phyloP scores from a whole-genome alignment of 2,888 invertebrate species.

The Tridacna gigas region DNA sequence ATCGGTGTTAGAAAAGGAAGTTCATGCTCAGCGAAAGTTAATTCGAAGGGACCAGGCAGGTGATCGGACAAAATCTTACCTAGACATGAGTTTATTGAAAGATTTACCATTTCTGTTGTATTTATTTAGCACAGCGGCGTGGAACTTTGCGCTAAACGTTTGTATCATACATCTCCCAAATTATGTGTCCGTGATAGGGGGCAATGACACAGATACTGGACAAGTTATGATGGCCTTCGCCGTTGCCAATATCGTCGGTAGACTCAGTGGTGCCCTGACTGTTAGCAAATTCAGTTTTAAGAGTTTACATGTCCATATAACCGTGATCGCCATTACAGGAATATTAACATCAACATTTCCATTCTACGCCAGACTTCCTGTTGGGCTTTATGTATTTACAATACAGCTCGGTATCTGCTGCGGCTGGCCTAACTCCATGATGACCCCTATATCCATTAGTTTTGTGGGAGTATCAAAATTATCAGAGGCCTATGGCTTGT shows the following conservation, averaged over 20 bases:
- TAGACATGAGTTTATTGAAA: conserved; percentile 44
- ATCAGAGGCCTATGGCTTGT: conserved; percentile 61
- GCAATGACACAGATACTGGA: conserved; percentile 36
- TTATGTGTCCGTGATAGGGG: conserved; percentile 47
- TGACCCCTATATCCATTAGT: conserved; percentile 58
- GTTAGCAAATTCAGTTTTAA: conserved; percentile 35
- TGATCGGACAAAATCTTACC: conserved; percentile 32
- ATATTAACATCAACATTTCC: conserved; percentile 49
- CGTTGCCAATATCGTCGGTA: conserved; percentile 49
- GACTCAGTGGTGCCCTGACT: conserved; percentile 43
- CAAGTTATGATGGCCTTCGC: conserved; percentile 55
- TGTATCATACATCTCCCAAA: conserved; percentile 58
- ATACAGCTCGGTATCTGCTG: conserved; percentile 57
- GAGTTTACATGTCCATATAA: conserved; percentile 37
- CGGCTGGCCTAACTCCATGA: conserved; percentile 59
- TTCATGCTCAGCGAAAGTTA: conserved; percentile 18
- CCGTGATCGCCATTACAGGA: conserved; percentile 35
- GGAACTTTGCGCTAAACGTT: conserved; percentile 55
- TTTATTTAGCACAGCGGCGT: conserved; percentile 47
- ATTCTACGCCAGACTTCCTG: conserved; percentile 36
- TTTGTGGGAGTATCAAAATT: conserved; percentile 58
- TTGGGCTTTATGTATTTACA: conserved; percentile 45
- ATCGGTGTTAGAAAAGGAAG: conserved; percentile 47
- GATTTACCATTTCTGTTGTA: conserved; percentile 48
- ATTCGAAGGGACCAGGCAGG: neutral